These are phyloP conservation scores for Scaptodrosophila lebanonensis DNA, from an alignment of 1,140 invertebrate species.

Conservation along the genomic window DNA sequence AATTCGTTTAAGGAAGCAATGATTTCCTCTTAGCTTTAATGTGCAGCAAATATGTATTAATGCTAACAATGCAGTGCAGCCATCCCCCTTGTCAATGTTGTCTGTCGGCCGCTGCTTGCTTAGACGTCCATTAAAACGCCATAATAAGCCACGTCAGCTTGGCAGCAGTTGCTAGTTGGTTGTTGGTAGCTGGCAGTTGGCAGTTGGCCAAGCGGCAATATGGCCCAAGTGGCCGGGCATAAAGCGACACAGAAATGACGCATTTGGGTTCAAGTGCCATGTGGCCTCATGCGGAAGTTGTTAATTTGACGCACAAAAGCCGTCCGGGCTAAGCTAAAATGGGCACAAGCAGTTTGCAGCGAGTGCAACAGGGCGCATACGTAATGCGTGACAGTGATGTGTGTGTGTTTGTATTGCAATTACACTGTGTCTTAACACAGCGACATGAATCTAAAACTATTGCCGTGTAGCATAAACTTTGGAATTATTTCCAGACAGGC, in stretches of 20 bases:
- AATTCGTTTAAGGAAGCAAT: too few relatives aligned
- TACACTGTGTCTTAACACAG: slow-evolving; percentile 34
- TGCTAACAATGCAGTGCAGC: slow-evolving; percentile 5
- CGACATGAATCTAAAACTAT: slow-evolving; percentile 21
- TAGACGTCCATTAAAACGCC: slow-evolving; percentile 60
- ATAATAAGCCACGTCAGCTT: slow-evolving; percentile 40
- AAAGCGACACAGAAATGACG: slow-evolving; percentile 58
- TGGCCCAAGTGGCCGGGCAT: slow-evolving; percentile 47
- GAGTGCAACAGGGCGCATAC: slow-evolving; percentile 65
- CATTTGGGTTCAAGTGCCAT: slow-evolving; percentile 71
- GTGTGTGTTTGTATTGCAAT: too few relatives aligned
- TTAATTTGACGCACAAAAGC: slow-evolving; percentile 71
- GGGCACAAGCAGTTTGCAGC: slow-evolving; percentile 60
- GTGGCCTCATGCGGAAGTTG: slow-evolving; percentile 72
- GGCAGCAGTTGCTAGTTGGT: slow-evolving; percentile 7
- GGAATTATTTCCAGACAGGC: background rate
- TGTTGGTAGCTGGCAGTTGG: slow-evolving; percentile 24
- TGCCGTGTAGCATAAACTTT: slow-evolving; percentile 1
- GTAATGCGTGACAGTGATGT: slow-evolving; percentile 42
- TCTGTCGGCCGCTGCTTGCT: slow-evolving; percentile 42
- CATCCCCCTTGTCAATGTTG: slow-evolving; percentile 13
- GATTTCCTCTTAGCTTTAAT: background rate
- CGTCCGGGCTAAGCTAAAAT: slow-evolving; percentile 52
- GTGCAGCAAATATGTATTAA: slow-evolving; percentile 44
- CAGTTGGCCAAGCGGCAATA: slow-evolving; percentile 65